A percentile compares a stretch with the other conserved stretches of the same genome.
phyloP scores from a whole-genome alignment of 2,113 vertebrate species.

The Gyps fulvus region DNA sequence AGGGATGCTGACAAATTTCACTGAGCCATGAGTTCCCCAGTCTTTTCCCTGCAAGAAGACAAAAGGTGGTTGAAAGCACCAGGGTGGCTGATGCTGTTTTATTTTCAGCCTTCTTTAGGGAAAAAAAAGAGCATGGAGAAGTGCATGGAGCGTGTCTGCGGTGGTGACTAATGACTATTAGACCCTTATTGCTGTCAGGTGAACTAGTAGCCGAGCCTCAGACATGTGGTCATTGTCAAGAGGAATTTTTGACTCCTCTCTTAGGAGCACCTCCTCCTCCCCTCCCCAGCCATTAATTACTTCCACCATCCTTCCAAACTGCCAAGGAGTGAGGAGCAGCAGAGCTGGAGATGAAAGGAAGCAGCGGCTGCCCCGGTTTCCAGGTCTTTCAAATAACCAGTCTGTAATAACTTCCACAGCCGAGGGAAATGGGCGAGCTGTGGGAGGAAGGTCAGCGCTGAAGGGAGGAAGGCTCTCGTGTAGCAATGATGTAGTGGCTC shows the following conservation, averaged over 20 bases:
- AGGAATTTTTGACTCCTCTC: constrained; percentile 76
- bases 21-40: not conserved
- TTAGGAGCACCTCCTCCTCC: constrained; percentile 39
- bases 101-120: constrained; percentile 1
- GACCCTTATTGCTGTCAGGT: constrained; percentile 61
- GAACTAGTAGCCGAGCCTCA: constrained; percentile 51
- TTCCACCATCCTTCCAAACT: constrained; percentile 74
- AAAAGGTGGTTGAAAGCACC: not conserved
- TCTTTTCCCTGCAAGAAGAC: not conserved
- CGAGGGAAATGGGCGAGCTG: constrained; percentile 52
- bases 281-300: constrained; percentile 68
- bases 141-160: not conserved
- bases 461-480: constrained; percentile 54
- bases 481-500: constrained; percentile 71
- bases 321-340: constrained; percentile 74
- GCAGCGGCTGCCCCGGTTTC: constrained; percentile 49
- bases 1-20: not conserved
- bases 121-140: constrained; percentile 3
- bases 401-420: constrained; percentile 70
- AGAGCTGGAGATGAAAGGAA: constrained; percentile 75
- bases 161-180: constrained; percentile 50
- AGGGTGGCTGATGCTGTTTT: not conserved
- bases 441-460: constrained; percentile 70
- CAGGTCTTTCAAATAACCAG: constrained; percentile 71
- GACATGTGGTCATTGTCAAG: constrained; percentile 77